Evolutionary conservation across 2,888 invertebrate genomes (phyloP).

Genomic region (Agapostemon virescens): DNA sequence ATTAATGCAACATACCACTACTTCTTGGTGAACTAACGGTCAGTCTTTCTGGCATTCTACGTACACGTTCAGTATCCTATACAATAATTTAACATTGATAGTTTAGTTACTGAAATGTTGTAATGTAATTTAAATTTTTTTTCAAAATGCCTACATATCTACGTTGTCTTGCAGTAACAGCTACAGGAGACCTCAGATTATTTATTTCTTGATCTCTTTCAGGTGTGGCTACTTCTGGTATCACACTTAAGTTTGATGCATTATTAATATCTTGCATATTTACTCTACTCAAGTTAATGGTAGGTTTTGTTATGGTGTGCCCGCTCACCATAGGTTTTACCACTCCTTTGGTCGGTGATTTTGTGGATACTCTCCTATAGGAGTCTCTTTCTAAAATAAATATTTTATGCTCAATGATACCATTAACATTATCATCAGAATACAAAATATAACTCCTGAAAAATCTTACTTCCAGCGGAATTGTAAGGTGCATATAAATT

Average conservation of each 20-base stretch:
- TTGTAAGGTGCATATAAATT: slow-evolving; percentile 33
- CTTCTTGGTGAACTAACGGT: slow-evolving; percentile 59
- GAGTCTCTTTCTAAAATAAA: slow-evolving; percentile 69
- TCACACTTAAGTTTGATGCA: slow-evolving; percentile 71
- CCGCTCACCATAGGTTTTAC: slow-evolving; percentile 79
- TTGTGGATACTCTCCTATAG: slow-evolving; percentile 67
- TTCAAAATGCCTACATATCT: slow-evolving; percentile 61
- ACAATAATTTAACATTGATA: slow-evolving; percentile 36
- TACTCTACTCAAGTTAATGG: slow-evolving; percentile 77
- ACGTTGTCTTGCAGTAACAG: slow-evolving; percentile 38
- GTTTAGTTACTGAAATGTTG: background rate
- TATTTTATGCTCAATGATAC: background rate
- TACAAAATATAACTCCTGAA: background rate
- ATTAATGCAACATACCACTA: slow-evolving; percentile 65
- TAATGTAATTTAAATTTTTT: background rate
- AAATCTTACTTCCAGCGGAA: slow-evolving; percentile 48
- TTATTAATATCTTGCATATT: slow-evolving; percentile 73
- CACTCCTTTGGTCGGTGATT: slow-evolving; percentile 76
- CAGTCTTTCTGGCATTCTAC: slow-evolving; percentile 72
- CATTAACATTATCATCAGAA: background rate
- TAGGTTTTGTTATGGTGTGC: slow-evolving; percentile 78
- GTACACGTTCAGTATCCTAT: slow-evolving; percentile 65
- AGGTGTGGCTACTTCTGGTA: slow-evolving; percentile 71
- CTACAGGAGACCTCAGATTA: slow-evolving; percentile 38
- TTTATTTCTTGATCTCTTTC: slow-evolving; percentile 56